Percentiles rank a stretch among this genome's conserved stretches.
Evolutionary conservation across 2,113 vertebrate genomes (phyloP).

Genomic region (Phalacrocorax aristotelis): DNA sequence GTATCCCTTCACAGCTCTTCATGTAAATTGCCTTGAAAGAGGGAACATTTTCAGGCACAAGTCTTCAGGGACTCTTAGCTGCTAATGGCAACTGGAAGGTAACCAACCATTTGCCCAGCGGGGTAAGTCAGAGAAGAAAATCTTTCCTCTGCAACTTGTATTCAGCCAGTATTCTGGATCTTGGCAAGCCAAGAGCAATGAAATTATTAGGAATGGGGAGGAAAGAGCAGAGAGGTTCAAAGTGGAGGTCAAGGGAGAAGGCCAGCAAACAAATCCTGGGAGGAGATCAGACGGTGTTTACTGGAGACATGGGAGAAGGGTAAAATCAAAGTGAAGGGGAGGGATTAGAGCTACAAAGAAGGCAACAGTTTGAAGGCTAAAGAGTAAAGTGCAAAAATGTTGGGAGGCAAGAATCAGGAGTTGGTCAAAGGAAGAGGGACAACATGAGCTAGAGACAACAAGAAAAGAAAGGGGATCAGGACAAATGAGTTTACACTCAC

Average conservation of each 20-base stretch:
- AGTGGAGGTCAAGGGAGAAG: neutral
- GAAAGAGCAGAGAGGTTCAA: neutral
- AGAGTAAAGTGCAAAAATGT: neutral
- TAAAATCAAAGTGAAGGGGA: neutral
- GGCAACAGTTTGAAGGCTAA: neutral
- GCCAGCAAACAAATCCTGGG: neutral
- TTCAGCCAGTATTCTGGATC: neutral
- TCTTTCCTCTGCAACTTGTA: neutral
- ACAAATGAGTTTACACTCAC: neutral
- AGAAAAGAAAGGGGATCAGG: rapidly evolving
- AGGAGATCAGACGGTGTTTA: neutral
- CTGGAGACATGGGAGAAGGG: neutral
- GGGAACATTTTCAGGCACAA: neutral
- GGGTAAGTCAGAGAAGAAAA: neutral
- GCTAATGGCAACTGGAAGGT: neutral
- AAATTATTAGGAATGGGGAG: neutral
- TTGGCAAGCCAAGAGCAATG: neutral
- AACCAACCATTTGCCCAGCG: neutral
- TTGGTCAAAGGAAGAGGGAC: neutral
- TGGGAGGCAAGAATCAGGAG: neutral
- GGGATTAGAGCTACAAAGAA: neutral
- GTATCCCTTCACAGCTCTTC: neutral
- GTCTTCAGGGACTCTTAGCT: neutral
- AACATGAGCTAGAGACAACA: neutral
- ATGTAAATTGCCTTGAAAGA: neutral